A percentile compares a stretch with the other conserved stretches of the same genome.
Evolutionary conservation across 2,888 invertebrate genomes (phyloP).

Genomic region (Tridacna gigas): DNA sequence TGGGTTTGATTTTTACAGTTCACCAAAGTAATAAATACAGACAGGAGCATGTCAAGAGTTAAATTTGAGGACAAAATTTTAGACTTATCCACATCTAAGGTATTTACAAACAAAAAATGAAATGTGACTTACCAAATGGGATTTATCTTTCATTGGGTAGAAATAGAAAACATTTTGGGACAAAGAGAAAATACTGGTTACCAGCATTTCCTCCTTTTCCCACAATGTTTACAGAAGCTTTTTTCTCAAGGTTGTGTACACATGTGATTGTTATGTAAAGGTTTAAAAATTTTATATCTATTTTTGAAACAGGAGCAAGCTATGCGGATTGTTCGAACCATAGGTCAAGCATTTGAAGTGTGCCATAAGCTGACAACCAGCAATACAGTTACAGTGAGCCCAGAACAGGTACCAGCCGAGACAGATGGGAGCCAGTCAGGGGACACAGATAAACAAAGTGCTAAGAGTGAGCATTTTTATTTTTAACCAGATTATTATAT

Average conservation of each 20-base stretch:
- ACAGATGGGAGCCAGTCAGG: constrained; percentile 53
- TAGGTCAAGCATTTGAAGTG: constrained; percentile 99
- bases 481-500: no score
- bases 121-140: no score
- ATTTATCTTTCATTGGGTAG: no score
- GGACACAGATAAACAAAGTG: constrained; percentile 50
- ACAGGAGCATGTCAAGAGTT: no score
- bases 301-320: constrained; percentile 93
- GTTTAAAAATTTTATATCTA: background rate
- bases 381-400: constrained; percentile 28
- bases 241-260: background rate
- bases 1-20: no score
- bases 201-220: no score
- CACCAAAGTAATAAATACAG: no score
- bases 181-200: background rate
- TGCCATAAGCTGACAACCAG: constrained; percentile 91
- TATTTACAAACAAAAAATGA: no score
- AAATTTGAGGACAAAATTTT: no score
- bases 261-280: background rate
- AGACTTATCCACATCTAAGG: no score
- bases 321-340: constrained; percentile 98
- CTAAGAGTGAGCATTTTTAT: constrained; percentile 44
- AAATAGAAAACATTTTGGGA: constrained; percentile 1
- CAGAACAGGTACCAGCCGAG: constrained; percentile 36
- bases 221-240: background rate